Percentiles rank a stretch among this genome's conserved stretches.
These are phyloP conservation scores for Cheilosia grossa DNA, from an alignment of 2,888 invertebrate genomes.

Conservation along the genomic window DNA sequence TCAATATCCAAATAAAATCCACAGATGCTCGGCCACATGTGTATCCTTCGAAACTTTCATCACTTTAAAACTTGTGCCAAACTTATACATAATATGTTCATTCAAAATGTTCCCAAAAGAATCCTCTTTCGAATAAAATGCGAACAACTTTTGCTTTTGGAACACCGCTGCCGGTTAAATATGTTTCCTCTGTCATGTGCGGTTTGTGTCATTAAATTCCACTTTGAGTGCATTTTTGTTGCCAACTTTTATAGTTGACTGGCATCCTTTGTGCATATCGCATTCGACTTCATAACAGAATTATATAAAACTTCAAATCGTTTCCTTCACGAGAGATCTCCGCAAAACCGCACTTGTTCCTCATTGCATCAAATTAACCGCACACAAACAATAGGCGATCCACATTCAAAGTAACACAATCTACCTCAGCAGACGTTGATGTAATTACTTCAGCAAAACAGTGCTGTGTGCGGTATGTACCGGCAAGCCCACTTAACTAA, in stretches of 20 bases:
- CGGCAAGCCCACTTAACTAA: conserved; percentile 37
- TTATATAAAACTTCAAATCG: conserved; percentile 32
- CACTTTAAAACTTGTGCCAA: conserved; percentile 5
- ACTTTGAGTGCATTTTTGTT: not conserved
- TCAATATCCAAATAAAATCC: not conserved
- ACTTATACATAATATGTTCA: conserved; percentile 2
- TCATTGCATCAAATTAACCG: conserved; percentile 47
- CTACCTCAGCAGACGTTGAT: conserved; percentile 23
- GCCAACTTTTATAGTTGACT: not conserved
- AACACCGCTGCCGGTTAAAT: conserved; percentile 21
- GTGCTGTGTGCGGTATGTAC: not conserved
- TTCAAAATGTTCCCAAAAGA: not conserved
- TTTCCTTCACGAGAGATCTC: conserved; percentile 31
- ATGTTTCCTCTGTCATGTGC: conserved; percentile 23
- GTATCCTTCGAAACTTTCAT: conserved; percentile 24
- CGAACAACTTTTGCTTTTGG: conserved; percentile 14
- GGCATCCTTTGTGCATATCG: not conserved
- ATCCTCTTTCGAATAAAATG: not conserved
- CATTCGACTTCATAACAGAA: conserved; percentile 10
- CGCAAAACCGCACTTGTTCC: conserved; percentile 50
- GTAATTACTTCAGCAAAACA: conserved; percentile 35
- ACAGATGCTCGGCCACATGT: conserved; percentile 1
- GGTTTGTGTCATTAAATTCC: conserved; percentile 35
- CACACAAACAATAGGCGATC: conserved; percentile 53
- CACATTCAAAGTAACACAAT: conserved; percentile 57